Conservation (phyloP, 2,113 vertebrate species). For the Oreocharis arfaki region DNA sequence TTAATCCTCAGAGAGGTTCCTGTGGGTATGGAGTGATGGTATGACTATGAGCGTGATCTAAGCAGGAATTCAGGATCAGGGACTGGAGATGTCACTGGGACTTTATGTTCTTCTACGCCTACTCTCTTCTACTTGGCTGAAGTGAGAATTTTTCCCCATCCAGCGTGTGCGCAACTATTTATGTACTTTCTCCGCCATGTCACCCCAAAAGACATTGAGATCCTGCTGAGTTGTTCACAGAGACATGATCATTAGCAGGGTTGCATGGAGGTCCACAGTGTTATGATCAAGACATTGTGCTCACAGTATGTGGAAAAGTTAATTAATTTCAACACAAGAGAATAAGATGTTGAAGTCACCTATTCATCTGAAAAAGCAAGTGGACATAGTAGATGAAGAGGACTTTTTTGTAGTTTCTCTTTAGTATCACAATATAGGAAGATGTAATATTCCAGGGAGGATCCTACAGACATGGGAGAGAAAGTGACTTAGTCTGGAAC, state of each 20-base stretch:
- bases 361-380: background rate
- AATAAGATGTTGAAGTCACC: background rate
- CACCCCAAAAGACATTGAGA: background rate
- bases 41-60: background rate
- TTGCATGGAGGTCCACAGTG: background rate
- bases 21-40: background rate
- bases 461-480: fast-evolving
- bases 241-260: background rate
- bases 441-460: background rate
- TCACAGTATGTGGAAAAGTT: background rate
- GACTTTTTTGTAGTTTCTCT: background rate
- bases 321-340: background rate
- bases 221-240: background rate
- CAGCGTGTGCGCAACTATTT: background rate
- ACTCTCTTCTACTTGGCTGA: background rate
- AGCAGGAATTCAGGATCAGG: background rate
- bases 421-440: background rate
- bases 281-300: background rate
- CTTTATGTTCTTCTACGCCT: background rate
- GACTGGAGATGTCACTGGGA: background rate
- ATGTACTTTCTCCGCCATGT: background rate
- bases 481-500: background rate
- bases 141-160: background rate
- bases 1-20: background rate
- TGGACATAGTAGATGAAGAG: background rate